Evolutionary conservation across 53 echinoderm and acorn worm species (phyloP).

Genomic region (Crossaster papposus): DNA sequence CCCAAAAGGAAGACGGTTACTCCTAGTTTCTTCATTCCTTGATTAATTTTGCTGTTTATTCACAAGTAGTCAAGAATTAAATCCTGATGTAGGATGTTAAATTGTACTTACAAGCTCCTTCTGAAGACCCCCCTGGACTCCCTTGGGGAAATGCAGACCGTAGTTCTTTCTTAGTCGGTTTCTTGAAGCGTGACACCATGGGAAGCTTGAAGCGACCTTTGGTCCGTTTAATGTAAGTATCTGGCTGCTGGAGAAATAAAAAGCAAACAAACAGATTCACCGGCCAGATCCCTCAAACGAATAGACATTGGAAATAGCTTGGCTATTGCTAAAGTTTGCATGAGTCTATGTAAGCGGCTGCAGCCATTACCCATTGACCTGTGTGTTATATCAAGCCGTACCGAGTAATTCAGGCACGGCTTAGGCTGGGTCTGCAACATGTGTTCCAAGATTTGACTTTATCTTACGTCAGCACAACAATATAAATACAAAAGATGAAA

Average conservation of each 20-base stretch:
- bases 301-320: neutral
- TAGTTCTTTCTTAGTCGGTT: constrained; percentile 83
- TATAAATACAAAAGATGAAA: too few relatives aligned
- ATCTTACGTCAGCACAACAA: too few relatives aligned
- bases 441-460: too few relatives aligned
- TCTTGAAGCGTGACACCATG: constrained; percentile 87
- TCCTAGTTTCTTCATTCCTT: too few relatives aligned
- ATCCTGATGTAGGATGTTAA: neutral
- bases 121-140: constrained; percentile 39
- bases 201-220: constrained; percentile 86
- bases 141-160: constrained; percentile 60
- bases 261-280: constrained; percentile 2
- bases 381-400: too few relatives aligned
- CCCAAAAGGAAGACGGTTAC: neutral
- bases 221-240: constrained; percentile 77
- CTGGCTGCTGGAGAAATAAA: constrained; percentile 42
- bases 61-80: neutral
- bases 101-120: constrained; percentile 51
- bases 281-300: neutral
- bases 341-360: too few relatives aligned
- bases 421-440: too few relatives aligned
- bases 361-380: too few relatives aligned
- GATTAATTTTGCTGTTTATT: neutral
- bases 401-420: too few relatives aligned
- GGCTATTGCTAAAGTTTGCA: too few relatives aligned